A percentile compares a stretch with the other conserved stretches of the same genome.
phyloP scores from a whole-genome alignment of 2,113 vertebrate genomes.

The Cinclus mexicanus region DNA sequence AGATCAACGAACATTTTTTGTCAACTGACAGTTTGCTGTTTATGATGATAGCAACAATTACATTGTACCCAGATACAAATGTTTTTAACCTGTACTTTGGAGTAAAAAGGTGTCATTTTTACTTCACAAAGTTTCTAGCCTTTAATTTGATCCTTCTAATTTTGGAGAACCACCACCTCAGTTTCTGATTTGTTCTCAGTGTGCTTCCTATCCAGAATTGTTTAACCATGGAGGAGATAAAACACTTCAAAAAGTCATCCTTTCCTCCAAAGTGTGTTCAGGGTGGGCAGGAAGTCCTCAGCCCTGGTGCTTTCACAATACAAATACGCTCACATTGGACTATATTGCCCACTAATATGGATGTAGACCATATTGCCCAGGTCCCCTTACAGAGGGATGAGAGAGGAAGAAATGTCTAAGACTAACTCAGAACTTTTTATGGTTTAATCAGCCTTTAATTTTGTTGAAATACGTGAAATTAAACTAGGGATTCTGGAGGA shows the following conservation, averaged over 20 bases:
- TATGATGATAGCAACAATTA: accelerated
- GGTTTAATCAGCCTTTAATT: not conserved
- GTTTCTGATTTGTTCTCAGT: not conserved
- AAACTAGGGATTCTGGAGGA: not conserved
- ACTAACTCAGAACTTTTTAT: not conserved
- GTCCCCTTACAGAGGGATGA: not conserved
- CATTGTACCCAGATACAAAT: not conserved
- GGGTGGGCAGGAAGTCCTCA: not conserved
- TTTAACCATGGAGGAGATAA: not conserved
- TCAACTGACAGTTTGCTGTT: not conserved
- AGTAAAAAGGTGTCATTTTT: not conserved
- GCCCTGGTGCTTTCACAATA: accelerated
- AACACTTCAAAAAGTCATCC: not conserved
- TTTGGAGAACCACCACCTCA: not conserved
- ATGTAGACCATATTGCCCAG: not conserved
- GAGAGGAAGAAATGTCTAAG: not conserved
- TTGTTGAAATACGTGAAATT: not conserved
- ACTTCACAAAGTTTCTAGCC: not conserved
- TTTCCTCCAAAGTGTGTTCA: not conserved
- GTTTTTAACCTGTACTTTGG: not conserved
- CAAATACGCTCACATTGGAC: not conserved
- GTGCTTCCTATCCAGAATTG: not conserved
- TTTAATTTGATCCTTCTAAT: not conserved
- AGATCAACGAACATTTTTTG: not conserved
- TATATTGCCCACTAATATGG: not conserved